phyloP scores from a whole-genome alignment of 2,888 invertebrate species.

The Lasioglossum zephyrum region DNA sequence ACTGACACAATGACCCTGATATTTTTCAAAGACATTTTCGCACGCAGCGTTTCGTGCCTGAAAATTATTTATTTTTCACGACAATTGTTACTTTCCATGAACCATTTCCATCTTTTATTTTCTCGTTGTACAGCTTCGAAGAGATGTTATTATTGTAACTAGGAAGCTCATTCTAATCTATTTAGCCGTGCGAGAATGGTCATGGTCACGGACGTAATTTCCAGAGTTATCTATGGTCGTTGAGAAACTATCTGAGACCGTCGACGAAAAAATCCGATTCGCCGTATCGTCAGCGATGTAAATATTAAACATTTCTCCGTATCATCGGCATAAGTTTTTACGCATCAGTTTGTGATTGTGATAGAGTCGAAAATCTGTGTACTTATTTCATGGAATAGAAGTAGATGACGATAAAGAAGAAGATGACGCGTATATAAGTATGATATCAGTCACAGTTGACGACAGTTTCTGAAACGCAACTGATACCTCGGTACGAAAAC shows the following conservation, averaged over 20 bases:
- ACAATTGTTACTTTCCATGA: not conserved
- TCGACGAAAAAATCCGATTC: constrained; percentile 27
- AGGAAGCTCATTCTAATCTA: constrained; percentile 25
- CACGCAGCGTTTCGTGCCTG: not conserved
- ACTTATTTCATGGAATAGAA: constrained; percentile 24
- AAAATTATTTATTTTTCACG: not conserved
- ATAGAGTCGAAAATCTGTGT: constrained; percentile 31
- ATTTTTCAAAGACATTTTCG: not conserved
- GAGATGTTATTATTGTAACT: not conserved
- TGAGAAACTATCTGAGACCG: not conserved
- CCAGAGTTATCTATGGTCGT: constrained; percentile 34
- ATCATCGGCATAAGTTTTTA: constrained; percentile 26
- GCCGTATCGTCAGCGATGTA: constrained; percentile 26
- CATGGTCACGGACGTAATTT: constrained; percentile 34
- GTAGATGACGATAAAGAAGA: not conserved
- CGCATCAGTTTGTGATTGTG: constrained; percentile 7
- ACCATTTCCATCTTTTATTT: not conserved
- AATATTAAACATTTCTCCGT: constrained; percentile 64
- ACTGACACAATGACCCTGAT: not conserved
- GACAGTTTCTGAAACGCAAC: constrained; percentile 50
- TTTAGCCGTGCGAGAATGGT: constrained; percentile 25
- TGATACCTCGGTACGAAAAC: constrained; percentile 22
- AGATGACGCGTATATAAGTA: constrained; percentile 53
- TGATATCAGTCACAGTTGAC: constrained; percentile 34
- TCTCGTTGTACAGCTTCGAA: not conserved